Base-by-base conservation (phyloP, 1,140 invertebrate species). In the Meloidogyne hapla region DNA sequence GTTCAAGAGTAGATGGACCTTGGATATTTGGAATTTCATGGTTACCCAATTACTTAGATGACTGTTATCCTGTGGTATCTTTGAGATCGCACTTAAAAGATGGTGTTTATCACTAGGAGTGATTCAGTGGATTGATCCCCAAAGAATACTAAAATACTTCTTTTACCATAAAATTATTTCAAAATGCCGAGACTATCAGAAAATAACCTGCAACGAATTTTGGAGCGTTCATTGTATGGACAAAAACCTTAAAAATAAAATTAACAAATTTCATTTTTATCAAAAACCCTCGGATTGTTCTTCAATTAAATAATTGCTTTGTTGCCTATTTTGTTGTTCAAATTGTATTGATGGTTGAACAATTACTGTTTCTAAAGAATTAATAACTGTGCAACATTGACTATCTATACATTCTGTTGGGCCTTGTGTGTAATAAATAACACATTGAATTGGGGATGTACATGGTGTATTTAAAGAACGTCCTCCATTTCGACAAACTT, bases 401-500 rank as follows among this genome's bases (percentile, higher is more conserved):
- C 76, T 61, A 61, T 77, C 65, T 79, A 77, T 76, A 64, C 76
- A 77, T 28, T 65, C 74, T 21, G 76, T 76, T 3, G 63, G 23
- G 1, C 76, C 74, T 6, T 61, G n/a, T 6, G 18, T 56, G 62
- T 77, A 77, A 21, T 75, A 77, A 28, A 61, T 33, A 13, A 68
- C 67, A 61, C 76, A 77, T 40, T 77, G 76, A 10, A 77, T 21
- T 1, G 74, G 42, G 13, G 33, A 28, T 15, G 70, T 77, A 33
- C 76, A 77, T 10, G 25, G 63, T 21, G 76, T 64, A 63, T 75
- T 68, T n/a, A 82, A 26, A 28, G 73, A 65, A 28, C 75, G 56
- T 8, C 81, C 81, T 15, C 80, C 80, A 42, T 83, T 83, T n/a
- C 75, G 62, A 68, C 81, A 83, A n/a, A 74, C 61, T 69, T 70